These are phyloP conservation scores for Latrodectus geometricus DNA, from an alignment of 1,140 invertebrate genomes.

Conservation along the genomic window DNA sequence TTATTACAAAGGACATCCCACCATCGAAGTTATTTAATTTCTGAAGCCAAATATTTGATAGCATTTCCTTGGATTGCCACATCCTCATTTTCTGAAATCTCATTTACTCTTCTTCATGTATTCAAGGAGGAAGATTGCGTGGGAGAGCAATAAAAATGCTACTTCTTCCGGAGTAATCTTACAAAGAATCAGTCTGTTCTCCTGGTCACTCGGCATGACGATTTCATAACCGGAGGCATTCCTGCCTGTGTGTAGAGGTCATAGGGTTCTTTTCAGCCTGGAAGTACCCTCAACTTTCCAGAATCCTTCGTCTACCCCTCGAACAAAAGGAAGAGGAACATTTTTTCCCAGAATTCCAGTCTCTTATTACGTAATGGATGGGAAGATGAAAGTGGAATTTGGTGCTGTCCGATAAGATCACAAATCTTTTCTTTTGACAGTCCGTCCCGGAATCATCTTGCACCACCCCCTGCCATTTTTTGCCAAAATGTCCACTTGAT, in stretches of 20 bases:
- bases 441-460: constrained; percentile 52
- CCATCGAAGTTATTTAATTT: too few species aligned
- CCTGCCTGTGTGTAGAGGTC: neutral
- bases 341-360: constrained; percentile 31
- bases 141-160: neutral
- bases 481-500: constrained; percentile 42
- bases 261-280: constrained; percentile 41
- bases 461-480: constrained; percentile 29
- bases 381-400: constrained; percentile 50
- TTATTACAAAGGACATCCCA: too few species aligned
- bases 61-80: too few species aligned
- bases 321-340: constrained; percentile 32
- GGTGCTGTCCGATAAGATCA: constrained; percentile 35
- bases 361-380: constrained; percentile 60
- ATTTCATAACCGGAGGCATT: neutral
- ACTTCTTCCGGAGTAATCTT: neutral
- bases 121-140: neutral
- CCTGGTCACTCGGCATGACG: neutral
- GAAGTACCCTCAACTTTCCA: neutral
- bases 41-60: too few species aligned
- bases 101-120: neutral
- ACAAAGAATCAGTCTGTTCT: neutral
- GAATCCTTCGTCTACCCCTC: neutral
- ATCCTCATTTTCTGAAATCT: neutral
- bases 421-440: constrained; percentile 55